Evolutionary conservation across 92 coral and sea anemone genomes (phyloP).

Genomic region (Epizoanthus scotinus): DNA sequence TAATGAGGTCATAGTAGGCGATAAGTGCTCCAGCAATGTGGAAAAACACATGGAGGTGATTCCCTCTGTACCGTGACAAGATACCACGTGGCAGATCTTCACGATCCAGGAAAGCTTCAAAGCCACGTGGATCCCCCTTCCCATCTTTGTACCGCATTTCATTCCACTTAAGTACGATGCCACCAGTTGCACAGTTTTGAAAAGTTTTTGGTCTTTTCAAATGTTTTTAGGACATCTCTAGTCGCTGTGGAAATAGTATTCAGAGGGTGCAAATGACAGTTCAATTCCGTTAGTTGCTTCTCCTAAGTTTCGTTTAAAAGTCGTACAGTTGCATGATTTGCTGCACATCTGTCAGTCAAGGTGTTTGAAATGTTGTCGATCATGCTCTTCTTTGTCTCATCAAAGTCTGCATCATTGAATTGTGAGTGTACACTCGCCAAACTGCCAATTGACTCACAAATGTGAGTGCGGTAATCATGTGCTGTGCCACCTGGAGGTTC

Average conservation of each 20-base stretch:
- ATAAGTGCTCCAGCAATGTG: not conserved
- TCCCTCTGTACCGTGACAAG: no score
- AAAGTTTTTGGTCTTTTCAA: not conserved
- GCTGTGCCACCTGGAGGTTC: no score
- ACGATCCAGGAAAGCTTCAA: slow-evolving; percentile 4
- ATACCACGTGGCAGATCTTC: no score
- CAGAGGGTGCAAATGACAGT: slow-evolving; percentile 24
- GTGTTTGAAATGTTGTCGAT: slow-evolving; percentile 21
- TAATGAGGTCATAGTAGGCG: not conserved
- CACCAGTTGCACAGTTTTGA: no score
- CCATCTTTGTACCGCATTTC: not conserved
- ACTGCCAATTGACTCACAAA: no score
- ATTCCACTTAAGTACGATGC: no score
- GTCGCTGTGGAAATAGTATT: slow-evolving; percentile 7
- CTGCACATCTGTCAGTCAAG: no score
- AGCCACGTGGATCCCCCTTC: no score
- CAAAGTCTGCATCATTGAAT: slow-evolving; percentile 1
- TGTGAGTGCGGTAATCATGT: no score
- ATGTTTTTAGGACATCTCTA: not conserved
- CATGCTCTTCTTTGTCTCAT: not conserved
- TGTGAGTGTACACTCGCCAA: no score
- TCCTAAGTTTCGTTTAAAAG: slow-evolving; percentile 7
- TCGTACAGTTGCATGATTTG: slow-evolving; percentile 13
- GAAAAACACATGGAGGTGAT: no score
- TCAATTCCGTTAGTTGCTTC: slow-evolving; percentile 9